Percentiles rank a stretch among this genome's conserved stretches.
Conservation (phyloP, 2,113 vertebrate genomes). For the Ceratotherium simum region DNA sequence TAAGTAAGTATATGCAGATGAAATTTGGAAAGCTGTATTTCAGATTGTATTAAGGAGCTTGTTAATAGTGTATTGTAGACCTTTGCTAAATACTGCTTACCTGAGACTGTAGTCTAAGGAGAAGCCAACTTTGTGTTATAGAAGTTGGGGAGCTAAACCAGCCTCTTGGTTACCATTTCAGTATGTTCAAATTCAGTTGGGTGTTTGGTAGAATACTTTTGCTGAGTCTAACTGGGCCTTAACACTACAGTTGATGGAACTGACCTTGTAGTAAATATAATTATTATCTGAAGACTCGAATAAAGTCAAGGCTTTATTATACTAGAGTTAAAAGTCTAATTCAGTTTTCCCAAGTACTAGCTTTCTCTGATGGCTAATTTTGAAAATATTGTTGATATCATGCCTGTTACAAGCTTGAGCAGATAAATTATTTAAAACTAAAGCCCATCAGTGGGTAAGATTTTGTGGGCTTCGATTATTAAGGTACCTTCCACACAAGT, state of each 20-base stretch:
- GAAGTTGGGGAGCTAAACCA: not conserved
- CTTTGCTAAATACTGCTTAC: not conserved
- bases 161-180: conserved; percentile 52
- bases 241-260: conserved; percentile 14
- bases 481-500: not conserved
- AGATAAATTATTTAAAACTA: conserved; percentile 24
- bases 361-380: conserved; percentile 47
- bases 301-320: conserved; percentile 30
- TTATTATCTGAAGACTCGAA: not conserved
- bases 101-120: not conserved
- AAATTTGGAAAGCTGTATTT: conserved; percentile 45
- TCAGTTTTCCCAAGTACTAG: not conserved
- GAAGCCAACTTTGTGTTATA: not conserved
- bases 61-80: conserved; percentile 16
- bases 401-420: not conserved
- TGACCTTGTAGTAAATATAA: conserved; percentile 36
- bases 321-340: conserved; percentile 21
- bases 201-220: conserved; percentile 1
- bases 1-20: conserved; percentile 20
- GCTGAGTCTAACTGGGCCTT: not conserved
- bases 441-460: conserved; percentile 23
- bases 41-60: conserved; percentile 17
- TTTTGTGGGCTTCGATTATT: conserved; percentile 38
- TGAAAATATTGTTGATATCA: not conserved
- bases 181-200: conserved; percentile 56